Evolutionary conservation across 2,888 invertebrate genomes (phyloP).

Genomic region (Isoperla grammatica): DNA sequence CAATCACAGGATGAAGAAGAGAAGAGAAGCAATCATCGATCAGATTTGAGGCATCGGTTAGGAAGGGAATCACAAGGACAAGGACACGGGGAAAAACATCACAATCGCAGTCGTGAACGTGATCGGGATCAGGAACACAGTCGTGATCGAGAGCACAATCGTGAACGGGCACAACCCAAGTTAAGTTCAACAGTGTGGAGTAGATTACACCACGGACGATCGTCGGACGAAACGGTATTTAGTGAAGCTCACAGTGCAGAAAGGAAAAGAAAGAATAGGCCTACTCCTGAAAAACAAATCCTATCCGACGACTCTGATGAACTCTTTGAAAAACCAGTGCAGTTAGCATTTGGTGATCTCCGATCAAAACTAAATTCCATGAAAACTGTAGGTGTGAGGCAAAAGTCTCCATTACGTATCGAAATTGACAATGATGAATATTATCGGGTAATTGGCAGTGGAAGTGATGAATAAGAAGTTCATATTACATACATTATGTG

Average conservation of each 20-base stretch:
- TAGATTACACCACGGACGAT: constrained; percentile 1
- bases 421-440: constrained; percentile 36
- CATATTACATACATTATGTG: no score
- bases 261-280: not conserved
- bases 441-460: constrained; percentile 31
- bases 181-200: constrained; percentile 20
- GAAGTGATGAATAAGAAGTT: constrained; percentile 20
- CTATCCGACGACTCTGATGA: constrained; percentile 16
- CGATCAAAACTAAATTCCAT: constrained; percentile 31
- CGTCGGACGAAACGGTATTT: no score
- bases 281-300: constrained; percentile 7
- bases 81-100: constrained; percentile 1
- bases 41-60: constrained; percentile 17
- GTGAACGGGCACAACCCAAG: not conserved
- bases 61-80: not conserved
- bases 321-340: not conserved
- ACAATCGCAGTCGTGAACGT: not conserved
- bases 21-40: not conserved
- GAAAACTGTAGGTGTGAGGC: constrained; percentile 23
- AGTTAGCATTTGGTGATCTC: constrained; percentile 26
- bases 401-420: constrained; percentile 33
- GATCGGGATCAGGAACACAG: not conserved
- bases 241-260: not conserved
- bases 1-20: constrained; percentile 6
- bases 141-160: not conserved